phyloP scores from a whole-genome alignment of 2,888 invertebrate species.

The Arrhopalites spinosus region DNA sequence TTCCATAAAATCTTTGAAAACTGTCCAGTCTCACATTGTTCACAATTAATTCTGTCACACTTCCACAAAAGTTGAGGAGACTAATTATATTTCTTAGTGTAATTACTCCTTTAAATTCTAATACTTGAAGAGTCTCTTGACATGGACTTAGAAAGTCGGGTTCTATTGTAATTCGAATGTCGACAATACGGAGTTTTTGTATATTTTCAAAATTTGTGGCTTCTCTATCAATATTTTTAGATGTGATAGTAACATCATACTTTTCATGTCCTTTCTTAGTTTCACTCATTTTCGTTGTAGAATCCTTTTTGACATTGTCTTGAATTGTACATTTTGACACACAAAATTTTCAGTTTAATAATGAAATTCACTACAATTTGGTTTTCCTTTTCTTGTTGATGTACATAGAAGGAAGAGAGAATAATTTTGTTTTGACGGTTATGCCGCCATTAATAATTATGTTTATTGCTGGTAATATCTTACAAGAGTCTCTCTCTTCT shows the following conservation, averaged over 20 bases:
- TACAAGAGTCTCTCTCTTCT: neutral
- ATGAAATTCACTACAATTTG: neutral
- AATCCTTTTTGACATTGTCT: neutral
- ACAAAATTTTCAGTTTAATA: neutral
- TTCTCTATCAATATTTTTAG: neutral
- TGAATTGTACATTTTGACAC: neutral
- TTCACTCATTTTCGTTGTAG: neutral
- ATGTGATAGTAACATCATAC: neutral
- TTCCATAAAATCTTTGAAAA: slow-evolving; percentile 3
- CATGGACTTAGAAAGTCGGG: neutral
- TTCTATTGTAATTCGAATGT: neutral
- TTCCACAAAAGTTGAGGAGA: neutral
- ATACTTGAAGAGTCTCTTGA: neutral
- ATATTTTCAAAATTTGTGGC: neutral
- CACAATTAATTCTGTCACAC: neutral
- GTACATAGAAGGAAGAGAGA: too few relatives aligned
- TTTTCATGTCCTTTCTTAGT: neutral
- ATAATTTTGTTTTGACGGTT: neutral
- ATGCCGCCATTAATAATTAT: neutral
- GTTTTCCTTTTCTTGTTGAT: neutral
- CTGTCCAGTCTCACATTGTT: neutral
- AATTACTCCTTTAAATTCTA: neutral
- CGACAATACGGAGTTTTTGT: neutral
- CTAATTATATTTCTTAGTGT: neutral
- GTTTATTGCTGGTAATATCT: neutral